A percentile compares a stretch with the other conserved stretches of the same genome.
Evolutionary conservation across 2,113 vertebrate species (phyloP).

Genomic region (Setophaga coronata): DNA sequence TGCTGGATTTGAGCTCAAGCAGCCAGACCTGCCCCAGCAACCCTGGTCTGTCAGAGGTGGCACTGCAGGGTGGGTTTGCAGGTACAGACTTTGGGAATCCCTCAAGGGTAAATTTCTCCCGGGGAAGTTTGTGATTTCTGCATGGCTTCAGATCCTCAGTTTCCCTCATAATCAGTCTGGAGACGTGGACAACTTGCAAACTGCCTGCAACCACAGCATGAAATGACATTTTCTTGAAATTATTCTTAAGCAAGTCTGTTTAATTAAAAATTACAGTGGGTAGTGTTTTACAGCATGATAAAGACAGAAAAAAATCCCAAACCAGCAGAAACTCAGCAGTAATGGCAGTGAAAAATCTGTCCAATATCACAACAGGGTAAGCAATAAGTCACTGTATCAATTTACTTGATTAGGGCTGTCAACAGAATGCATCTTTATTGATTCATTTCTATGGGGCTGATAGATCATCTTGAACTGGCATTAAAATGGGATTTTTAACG

Average conservation of each 20-base stretch:
- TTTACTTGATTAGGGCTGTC: not conserved
- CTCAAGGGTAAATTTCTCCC: not conserved
- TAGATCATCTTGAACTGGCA: not conserved
- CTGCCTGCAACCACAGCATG: not conserved
- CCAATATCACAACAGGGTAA: not conserved
- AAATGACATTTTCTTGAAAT: not conserved
- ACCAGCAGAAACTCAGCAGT: not conserved
- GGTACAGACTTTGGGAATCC: too few species aligned
- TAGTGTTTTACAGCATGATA: not conserved
- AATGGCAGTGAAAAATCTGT: not conserved
- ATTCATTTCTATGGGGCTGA: not conserved
- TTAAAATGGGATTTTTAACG: not conserved
- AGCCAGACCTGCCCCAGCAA: not conserved
- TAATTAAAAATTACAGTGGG: not conserved
- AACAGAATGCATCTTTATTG: not conserved
- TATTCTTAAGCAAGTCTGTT: not conserved
- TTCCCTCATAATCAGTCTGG: not conserved
- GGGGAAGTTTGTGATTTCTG: not conserved
- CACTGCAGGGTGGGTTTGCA: not conserved
- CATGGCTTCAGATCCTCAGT: not conserved
- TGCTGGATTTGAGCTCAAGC: accelerated
- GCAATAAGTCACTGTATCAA: not conserved
- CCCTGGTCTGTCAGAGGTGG: not conserved
- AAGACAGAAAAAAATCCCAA: not conserved
- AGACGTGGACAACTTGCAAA: not conserved